Conservation (phyloP, 2,888 invertebrate genomes). For the Petrophora chlorosata region DNA sequence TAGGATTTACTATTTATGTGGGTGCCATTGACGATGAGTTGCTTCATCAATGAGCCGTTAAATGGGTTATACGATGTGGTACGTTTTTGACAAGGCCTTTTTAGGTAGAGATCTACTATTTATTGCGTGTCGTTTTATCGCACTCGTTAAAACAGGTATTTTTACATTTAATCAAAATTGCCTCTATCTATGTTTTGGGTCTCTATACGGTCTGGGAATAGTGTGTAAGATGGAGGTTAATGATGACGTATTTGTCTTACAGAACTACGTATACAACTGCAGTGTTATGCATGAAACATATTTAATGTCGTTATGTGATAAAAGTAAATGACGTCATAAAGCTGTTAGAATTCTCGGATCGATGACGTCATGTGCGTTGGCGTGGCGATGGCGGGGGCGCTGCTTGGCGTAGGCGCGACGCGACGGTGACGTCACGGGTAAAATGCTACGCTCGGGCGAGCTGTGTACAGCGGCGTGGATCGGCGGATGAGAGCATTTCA, state of each 20-base stretch:
- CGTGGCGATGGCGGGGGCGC: constrained; percentile 43
- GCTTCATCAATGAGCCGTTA: constrained; percentile 25
- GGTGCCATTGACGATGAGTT: constrained; percentile 16
- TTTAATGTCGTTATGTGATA: constrained; percentile 41
- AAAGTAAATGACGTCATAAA: constrained; percentile 58
- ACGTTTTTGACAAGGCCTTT: constrained; percentile 12
- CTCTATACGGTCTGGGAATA: too few species aligned
- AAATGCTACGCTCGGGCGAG: constrained; percentile 49
- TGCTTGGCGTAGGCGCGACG: constrained; percentile 65
- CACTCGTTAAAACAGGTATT: not conserved
- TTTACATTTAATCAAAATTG: too few species aligned
- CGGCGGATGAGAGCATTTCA: constrained; percentile 49
- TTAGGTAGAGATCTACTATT: not conserved
- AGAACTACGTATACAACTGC: too few species aligned
- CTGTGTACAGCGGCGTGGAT: constrained; percentile 37
- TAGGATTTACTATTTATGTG: constrained; percentile 19
- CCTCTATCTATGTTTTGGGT: too few species aligned
- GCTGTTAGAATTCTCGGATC: constrained; percentile 51
- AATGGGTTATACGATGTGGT: constrained; percentile 37
- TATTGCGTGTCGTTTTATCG: not conserved
- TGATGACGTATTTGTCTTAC: too few species aligned
- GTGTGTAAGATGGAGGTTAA: not conserved
- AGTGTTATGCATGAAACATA: not conserved
- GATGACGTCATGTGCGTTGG: constrained; percentile 70
- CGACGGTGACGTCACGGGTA: constrained; percentile 75